Base-by-base conservation (phyloP, 2,888 invertebrate species). In the Cataglyphis cursor region DNA sequence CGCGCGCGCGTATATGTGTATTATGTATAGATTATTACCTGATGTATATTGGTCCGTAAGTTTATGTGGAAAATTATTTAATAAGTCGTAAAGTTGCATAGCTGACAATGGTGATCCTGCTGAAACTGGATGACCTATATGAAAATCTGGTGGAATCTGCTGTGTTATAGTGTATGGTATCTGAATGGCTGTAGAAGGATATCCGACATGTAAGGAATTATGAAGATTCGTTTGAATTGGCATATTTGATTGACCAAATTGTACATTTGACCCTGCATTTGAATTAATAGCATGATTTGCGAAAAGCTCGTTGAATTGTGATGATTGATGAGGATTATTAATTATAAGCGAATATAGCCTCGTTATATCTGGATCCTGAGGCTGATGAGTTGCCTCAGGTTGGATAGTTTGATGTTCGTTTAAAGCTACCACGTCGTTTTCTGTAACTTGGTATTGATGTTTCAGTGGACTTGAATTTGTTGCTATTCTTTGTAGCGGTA, bases 361-460 rank as follows among this genome's bases (percentile, higher is more conserved):
- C 0, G 91, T 83, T 0, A 89, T 86, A 38, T 93, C 94, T 41
- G 92, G 92, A 9, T 93, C 92, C 0, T 92, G 91, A 0, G 93
- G 86, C 54, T 91, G 88, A 75, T 88, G 93, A 1, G 89, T 87
- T 15, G 93, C 91, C 12, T 51, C n/a, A n/a, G 78, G 41, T 18
- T 68, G 59, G 18, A 90, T 85, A 3, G 93, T 93, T 12, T 90
- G 90, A 65, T 91, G 90, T 1, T 90, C 83, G 18, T 88, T 91
- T n/a, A 85, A 84, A 57, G 51, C 35, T 28, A 91, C 21, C 18
- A 94, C 93, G 54, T 92, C 93, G 2, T 88, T 87, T 73, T 94
- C 94, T 0, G 94, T 94, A 0, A 94, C 94, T 88, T 94, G 93
- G 87, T 94, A 94, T 15, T 92, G 92, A 83, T 92, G 90, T 24